These are phyloP conservation scores for Abrostola triplasia DNA, from an alignment of 2,888 invertebrate species.

Conservation along the genomic window DNA sequence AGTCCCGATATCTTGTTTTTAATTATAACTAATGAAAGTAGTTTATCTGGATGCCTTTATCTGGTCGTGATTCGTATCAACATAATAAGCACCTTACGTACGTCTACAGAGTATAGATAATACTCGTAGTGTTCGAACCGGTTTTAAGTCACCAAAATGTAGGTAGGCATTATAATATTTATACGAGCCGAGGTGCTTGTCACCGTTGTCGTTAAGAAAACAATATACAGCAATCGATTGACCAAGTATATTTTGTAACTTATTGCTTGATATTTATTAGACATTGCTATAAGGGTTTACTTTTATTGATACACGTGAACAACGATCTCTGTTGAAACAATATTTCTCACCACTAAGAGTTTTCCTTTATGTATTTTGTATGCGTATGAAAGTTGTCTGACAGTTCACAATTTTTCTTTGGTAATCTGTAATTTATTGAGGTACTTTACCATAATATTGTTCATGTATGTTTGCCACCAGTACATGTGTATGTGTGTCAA, in stretches of 20 bases:
- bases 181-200: constrained; percentile 18
- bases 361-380: too few relatives aligned
- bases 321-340: too few relatives aligned
- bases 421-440: too few relatives aligned
- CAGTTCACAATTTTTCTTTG: too few relatives aligned
- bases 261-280: constrained; percentile 19
- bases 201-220: constrained; percentile 8
- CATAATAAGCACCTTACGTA: constrained; percentile 29
- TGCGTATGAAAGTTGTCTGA: too few relatives aligned
- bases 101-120: constrained; percentile 30
- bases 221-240: constrained; percentile 35
- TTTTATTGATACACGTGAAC: constrained; percentile 1
- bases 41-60: constrained; percentile 46
- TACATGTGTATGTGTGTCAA: too few relatives aligned
- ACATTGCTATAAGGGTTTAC: constrained; percentile 18
- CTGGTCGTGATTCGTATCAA: constrained; percentile 40
- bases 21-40: constrained; percentile 54
- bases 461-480: too few relatives aligned
- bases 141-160: constrained; percentile 30
- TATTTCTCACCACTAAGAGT: too few relatives aligned
- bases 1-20: constrained; percentile 36
- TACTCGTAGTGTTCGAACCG: constrained; percentile 27
- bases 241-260: constrained; percentile 43
- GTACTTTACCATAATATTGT: too few relatives aligned
- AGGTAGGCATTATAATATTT: constrained; percentile 12